Conservation (phyloP, 92 coral and sea anemone species). For the Meandrina meandrites region DNA sequence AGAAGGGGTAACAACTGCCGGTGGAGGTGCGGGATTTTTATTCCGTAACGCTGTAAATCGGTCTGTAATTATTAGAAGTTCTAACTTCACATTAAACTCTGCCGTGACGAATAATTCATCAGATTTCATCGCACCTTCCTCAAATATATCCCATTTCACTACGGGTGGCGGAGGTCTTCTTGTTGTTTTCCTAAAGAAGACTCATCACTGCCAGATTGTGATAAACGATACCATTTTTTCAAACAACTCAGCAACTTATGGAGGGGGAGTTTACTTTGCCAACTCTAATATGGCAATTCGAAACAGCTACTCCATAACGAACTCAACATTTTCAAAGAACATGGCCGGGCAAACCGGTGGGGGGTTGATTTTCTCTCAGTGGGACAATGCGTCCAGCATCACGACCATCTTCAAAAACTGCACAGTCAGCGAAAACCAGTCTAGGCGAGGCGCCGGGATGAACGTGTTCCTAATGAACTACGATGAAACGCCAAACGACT, state of each 20-base stretch:
- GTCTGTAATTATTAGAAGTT: slow-evolving; percentile 41
- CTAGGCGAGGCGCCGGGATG: slow-evolving; percentile 76
- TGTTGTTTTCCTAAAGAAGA: slow-evolving; percentile 39
- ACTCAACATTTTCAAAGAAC: slow-evolving; percentile 49
- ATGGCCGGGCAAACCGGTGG: slow-evolving; percentile 90
- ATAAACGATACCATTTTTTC: slow-evolving; percentile 54
- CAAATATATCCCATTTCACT: slow-evolving; percentile 56
- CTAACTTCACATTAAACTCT: slow-evolving; percentile 62
- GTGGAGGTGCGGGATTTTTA: slow-evolving; percentile 69
- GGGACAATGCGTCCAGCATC: slow-evolving; percentile 69
- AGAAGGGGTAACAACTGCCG: slow-evolving; percentile 61
- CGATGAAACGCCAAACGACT: slow-evolving; percentile 44
- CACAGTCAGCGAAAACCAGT: slow-evolving; percentile 58
- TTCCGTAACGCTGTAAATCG: slow-evolving; percentile 37
- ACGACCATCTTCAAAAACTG: slow-evolving; percentile 50
- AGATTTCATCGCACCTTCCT: slow-evolving; percentile 65
- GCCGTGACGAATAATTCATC: slow-evolving; percentile 61
- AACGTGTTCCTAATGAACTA: slow-evolving; percentile 66
- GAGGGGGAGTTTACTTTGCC: slow-evolving; percentile 77
- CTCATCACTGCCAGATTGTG: slow-evolving; percentile 45
- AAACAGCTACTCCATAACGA: slow-evolving; percentile 47
- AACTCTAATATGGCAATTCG: slow-evolving; percentile 51
- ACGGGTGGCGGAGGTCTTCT: slow-evolving; percentile 72
- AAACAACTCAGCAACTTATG: slow-evolving; percentile 82
- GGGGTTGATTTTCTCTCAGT: slow-evolving; percentile 67